A percentile compares a stretch with the other conserved stretches of the same genome.
These are phyloP conservation scores for Brachyhypopomus occidentalis DNA, from an alignment of 2,113 vertebrate species.

Conservation along the genomic window DNA sequence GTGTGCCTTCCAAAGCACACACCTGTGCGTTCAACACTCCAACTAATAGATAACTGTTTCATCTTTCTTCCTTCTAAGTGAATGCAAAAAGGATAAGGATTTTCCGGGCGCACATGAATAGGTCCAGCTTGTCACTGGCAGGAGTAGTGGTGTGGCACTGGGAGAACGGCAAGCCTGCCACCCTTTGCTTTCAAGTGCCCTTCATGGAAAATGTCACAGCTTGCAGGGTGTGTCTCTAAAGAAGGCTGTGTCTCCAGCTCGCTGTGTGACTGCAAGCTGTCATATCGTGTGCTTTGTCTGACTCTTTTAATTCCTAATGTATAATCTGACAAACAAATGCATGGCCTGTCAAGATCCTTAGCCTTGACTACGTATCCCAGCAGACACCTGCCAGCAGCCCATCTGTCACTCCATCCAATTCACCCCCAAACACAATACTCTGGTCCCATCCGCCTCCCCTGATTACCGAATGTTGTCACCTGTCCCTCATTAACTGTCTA, in stretches of 20 bases:
- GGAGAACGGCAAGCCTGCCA: slow-evolving; percentile 36
- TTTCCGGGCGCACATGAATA: slow-evolving; percentile 28
- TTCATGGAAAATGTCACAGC: slow-evolving; percentile 41
- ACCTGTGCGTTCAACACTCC: background rate
- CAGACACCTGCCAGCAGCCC: too few relatives aligned
- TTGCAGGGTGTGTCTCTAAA: slow-evolving; percentile 14
- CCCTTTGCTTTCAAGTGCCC: slow-evolving; percentile 27
- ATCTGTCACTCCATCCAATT: too few relatives aligned
- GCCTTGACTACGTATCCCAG: too few relatives aligned
- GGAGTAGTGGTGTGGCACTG: slow-evolving; percentile 25
- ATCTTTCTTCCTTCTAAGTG: background rate
- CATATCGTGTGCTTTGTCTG: slow-evolving; percentile 26
- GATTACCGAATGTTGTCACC: too few relatives aligned
- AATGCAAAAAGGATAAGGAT: slow-evolving; percentile 23
- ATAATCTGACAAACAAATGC: slow-evolving; percentile 37
- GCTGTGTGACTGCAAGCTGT: slow-evolving; percentile 39
- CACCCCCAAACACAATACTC: too few relatives aligned
- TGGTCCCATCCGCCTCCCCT: too few relatives aligned
- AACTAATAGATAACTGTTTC: slow-evolving; percentile 9
- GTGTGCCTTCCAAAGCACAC: background rate
- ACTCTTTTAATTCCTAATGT: slow-evolving; percentile 44
- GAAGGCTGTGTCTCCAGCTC: slow-evolving; percentile 40
- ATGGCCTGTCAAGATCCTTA: background rate
- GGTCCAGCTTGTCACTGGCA: slow-evolving; percentile 26
- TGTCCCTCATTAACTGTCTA: too few relatives aligned